Base-by-base conservation (phyloP, 2,888 invertebrate species). In the Molorchus minor region DNA sequence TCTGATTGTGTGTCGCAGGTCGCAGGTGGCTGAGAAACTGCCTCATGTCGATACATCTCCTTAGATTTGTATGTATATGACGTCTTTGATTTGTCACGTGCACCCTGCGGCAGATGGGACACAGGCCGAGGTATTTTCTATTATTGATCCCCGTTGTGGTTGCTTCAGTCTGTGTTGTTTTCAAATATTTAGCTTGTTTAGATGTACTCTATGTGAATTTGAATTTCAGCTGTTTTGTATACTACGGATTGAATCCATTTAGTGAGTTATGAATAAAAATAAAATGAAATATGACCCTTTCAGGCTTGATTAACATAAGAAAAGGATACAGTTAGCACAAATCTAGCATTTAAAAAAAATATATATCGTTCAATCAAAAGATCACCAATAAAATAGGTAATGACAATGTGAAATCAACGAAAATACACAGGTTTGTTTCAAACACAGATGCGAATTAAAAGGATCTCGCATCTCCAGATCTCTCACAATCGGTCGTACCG, bases 1-100 rank as follows among this genome's bases (percentile, higher is more conserved):
- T 56, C 61, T 61, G 65, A 70, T 70, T 70, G 68, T 68, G 65
- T 61, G 64, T 61, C 61, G 49, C 62, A n/a, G n/a, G n/a, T n/a
- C n/a, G n/a, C n/a, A 67, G 68, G 59, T 68, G 66, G 56, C 41
- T 38, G 36, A 17, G 33, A 12, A 19, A 29, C 17, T 12, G 16
- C 40, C 29, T 29, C 41, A 17, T 30, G 30, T 41, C 52, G 40
- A 52, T 41, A 29, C 52, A 30, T 41, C 36, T 19, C 17, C 5
- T 38, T 41, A 10, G 8, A 41, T 52, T 52, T 30, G 41, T 52
- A 52, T 52, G 36, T 52, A 52, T 36, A 52, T 52, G 41, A 29
- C 41, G 52, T 17, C 41, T 49, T 41, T 13, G 33, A 25, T 41
- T 52, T 41, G 52, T 52, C 52, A 41, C 40, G 40, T 41, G 40